Conservation (phyloP, 2,888 invertebrate species). For the Dioctria linearis region DNA sequence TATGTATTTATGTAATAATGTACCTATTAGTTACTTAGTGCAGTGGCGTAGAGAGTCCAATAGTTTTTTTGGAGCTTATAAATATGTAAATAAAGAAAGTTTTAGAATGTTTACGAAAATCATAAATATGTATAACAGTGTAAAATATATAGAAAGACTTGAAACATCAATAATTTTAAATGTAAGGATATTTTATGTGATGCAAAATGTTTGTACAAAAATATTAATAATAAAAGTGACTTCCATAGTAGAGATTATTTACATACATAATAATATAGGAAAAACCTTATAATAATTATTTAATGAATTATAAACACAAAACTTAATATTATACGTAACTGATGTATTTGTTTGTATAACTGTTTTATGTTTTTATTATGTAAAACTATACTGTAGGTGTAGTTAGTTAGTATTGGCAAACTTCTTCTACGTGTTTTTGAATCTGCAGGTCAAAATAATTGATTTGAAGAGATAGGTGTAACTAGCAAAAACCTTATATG, state of each 20-base stretch:
- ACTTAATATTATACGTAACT: neutral
- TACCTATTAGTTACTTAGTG: neutral
- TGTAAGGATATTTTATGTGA: slow-evolving; percentile 47
- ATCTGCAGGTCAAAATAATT: too few species aligned
- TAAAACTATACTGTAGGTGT: slow-evolving; percentile 28
- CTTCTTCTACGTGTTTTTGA: neutral
- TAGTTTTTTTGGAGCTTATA: slow-evolving; percentile 35
- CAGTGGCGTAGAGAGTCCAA: slow-evolving; percentile 4
- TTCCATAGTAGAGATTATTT: slow-evolving; percentile 48
- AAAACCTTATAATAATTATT: neutral
- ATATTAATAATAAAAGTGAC: slow-evolving; percentile 49
- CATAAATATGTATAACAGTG: neutral
- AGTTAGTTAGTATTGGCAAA: neutral
- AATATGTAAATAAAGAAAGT: slow-evolving; percentile 37
- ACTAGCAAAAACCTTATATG: too few species aligned
- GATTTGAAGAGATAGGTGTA: too few species aligned
- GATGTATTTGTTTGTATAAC: neutral
- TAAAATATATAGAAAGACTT: slow-evolving; percentile 41
- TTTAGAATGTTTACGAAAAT: neutral
- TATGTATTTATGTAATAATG: neutral
- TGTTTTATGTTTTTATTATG: slow-evolving; percentile 35
- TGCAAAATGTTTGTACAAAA: slow-evolving; percentile 46
- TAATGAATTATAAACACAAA: neutral
- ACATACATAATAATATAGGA: slow-evolving; percentile 17
- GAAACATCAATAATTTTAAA: slow-evolving; percentile 40